phyloP scores from a whole-genome alignment of 2,888 invertebrate genomes.

The Criorhina ranunculi region DNA sequence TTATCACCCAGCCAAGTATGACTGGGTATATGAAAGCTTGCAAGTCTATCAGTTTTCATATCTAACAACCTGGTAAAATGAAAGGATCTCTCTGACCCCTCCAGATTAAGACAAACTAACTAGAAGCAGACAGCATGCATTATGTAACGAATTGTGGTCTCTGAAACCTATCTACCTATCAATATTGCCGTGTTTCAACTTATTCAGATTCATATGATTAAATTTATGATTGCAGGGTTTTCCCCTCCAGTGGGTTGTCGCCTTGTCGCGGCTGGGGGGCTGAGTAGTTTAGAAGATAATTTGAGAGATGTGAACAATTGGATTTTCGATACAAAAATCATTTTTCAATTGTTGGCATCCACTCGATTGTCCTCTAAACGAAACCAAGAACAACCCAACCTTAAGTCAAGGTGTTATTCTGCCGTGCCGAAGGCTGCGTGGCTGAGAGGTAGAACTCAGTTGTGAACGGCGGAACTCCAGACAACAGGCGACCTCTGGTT shows the following conservation, averaged over 20 bases:
- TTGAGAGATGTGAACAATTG: not conserved
- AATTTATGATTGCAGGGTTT: not conserved
- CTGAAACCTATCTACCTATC: too few species aligned
- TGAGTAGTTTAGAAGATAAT: not conserved
- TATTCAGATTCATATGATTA: too few species aligned
- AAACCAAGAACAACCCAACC: constrained; percentile 9
- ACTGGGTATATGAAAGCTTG: too few species aligned
- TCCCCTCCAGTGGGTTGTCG: not conserved
- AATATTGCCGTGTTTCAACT: too few species aligned
- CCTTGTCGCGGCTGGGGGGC: constrained; percentile 7
- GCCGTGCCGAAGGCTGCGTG: constrained; percentile 17
- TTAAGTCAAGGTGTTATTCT: constrained; percentile 21
- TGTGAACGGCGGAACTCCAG: constrained; percentile 20
- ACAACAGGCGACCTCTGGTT: constrained; percentile 18
- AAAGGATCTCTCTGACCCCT: too few species aligned
- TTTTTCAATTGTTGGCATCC: not conserved
- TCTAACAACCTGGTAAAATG: too few species aligned
- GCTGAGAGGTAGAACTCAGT: constrained; percentile 18
- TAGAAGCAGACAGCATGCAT: too few species aligned
- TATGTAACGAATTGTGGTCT: too few species aligned
- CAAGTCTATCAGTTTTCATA: too few species aligned
- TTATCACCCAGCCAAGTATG: too few species aligned
- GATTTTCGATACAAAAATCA: not conserved
- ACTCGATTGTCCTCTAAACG: not conserved
- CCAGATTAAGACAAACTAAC: too few species aligned